Evolutionary conservation across 53 echinoderm and acorn worm genomes (phyloP).

Genomic region (Paelopatides confundens): DNA sequence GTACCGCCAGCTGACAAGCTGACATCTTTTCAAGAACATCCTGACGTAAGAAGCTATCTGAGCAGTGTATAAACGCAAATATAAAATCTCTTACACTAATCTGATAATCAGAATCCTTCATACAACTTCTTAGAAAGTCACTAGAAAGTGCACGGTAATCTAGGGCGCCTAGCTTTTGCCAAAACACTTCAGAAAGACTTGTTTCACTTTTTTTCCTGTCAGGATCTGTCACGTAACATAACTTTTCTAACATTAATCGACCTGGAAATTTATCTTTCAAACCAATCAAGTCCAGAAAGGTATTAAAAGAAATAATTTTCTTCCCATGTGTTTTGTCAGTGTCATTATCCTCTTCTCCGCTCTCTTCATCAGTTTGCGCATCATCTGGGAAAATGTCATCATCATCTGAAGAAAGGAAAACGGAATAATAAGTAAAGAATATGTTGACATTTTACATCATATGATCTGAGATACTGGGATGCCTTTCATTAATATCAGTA

Average conservation of each 20-base stretch:
- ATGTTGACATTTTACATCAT: no score
- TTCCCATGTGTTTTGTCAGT: neutral
- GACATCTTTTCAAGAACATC: conserved; percentile 14
- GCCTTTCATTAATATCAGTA: no score
- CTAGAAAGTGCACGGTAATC: neutral
- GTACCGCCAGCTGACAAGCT: neutral
- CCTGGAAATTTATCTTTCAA: neutral
- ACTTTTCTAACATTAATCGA: neutral
- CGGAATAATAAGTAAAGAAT: no score
- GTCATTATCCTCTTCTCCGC: neutral
- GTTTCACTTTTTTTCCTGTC: neutral
- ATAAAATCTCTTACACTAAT: neutral
- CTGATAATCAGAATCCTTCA: neutral
- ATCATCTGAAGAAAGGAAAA: neutral
- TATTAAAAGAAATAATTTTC: neutral
- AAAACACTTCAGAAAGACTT: neutral
- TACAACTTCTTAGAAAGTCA: neutral
- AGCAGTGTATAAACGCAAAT: neutral
- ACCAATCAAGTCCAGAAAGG: neutral
- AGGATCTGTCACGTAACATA: neutral
- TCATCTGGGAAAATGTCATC: neutral
- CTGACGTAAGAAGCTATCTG: neutral
- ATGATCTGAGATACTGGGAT: no score
- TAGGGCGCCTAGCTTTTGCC: neutral
- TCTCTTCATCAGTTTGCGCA: neutral